These are phyloP conservation scores for Apodemia hepburni DNA, from an alignment of 2,888 invertebrate species.

Conservation along the genomic window DNA sequence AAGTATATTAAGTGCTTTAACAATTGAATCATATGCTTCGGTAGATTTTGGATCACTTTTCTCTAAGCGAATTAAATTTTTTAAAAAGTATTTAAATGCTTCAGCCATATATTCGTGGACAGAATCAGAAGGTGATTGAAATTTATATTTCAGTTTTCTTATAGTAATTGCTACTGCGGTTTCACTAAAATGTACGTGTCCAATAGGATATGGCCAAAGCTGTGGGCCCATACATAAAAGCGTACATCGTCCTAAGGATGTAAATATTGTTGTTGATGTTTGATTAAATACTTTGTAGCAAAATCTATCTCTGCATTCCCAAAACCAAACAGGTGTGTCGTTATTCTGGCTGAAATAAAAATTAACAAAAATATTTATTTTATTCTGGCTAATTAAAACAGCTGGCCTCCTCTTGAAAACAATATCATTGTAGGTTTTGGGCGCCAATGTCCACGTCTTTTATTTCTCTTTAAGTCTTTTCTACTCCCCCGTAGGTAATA, in stretches of 20 bases:
- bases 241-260: constrained; percentile 83
- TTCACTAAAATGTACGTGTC: constrained; percentile 80
- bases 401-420: too few species aligned
- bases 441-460: too few species aligned
- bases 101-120: constrained; percentile 51
- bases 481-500: too few species aligned
- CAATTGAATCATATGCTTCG: constrained; percentile 33
- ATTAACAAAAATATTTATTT: too few species aligned
- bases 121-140: constrained; percentile 52
- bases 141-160: constrained; percentile 74
- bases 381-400: too few species aligned
- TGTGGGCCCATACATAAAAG: constrained; percentile 85
- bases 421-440: too few species aligned
- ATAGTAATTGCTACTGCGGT: constrained; percentile 78
- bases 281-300: constrained; percentile 46
- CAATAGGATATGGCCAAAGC: constrained; percentile 89
- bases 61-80: constrained; percentile 66
- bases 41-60: constrained; percentile 43
- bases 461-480: too few species aligned
- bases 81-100: constrained; percentile 73
- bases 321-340: constrained; percentile 33
- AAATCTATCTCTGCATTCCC: constrained; percentile 46
- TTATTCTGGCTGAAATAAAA: neutral
- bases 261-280: constrained; percentile 31
- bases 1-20: constrained; percentile 55